phyloP scores from a whole-genome alignment of 1,140 invertebrate genomes.

The Streblospio benedicti region DNA sequence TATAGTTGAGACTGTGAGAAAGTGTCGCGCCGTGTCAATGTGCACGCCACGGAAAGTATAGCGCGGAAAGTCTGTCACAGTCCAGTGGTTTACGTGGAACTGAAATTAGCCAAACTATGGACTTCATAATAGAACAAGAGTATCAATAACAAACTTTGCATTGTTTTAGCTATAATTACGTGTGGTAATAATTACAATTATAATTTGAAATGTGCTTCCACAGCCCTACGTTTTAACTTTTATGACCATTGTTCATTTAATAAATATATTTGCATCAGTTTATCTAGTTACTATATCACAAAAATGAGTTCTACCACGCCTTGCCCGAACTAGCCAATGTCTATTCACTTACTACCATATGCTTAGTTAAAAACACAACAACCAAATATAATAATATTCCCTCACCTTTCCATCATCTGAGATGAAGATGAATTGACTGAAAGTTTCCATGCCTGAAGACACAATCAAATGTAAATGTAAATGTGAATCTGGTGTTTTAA shows the following conservation, averaged over 20 bases:
- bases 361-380: not conserved
- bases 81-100: constrained; percentile 16
- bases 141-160: not conserved
- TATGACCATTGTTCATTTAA: not conserved
- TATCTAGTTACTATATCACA: not conserved
- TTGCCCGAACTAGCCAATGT: not conserved
- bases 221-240: not conserved
- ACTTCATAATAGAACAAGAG: constrained; percentile 18
- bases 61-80: constrained; percentile 57
- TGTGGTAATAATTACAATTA: constrained; percentile 14
- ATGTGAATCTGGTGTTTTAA: too few species aligned
- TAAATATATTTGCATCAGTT: not conserved
- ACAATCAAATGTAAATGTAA: too few species aligned
- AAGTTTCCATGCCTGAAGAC: constrained; percentile 44
- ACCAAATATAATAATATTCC: not conserved
- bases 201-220: constrained; percentile 16
- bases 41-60: constrained; percentile 68
- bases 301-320: not conserved
- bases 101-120: constrained; percentile 17
- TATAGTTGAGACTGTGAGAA: constrained; percentile 58
- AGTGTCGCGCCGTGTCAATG: constrained; percentile 76
- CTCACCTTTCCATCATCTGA: constrained; percentile 6
- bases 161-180: constrained; percentile 14
- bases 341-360: not conserved
- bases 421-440: constrained; percentile 39